These are phyloP conservation scores for Furcifer pardalis DNA, from an alignment of 2,797 vertebrate species.

Conservation along the genomic window DNA sequence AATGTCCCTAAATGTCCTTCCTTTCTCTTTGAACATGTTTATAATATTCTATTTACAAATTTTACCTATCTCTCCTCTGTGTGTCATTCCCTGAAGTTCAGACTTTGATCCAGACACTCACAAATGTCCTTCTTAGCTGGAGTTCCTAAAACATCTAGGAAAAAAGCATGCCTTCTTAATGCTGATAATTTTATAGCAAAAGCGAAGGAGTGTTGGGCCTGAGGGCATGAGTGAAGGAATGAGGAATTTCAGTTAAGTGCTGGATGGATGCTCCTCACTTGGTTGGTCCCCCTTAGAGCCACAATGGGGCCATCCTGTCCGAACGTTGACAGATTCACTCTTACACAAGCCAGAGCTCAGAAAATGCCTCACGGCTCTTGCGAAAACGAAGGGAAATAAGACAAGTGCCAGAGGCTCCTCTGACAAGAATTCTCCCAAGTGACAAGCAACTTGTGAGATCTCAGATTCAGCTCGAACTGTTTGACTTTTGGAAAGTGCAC, in stretches of 20 bases:
- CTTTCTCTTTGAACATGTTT: background rate
- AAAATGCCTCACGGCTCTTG: constrained; percentile 67
- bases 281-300: constrained; percentile 74
- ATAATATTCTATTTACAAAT: background rate
- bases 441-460: constrained; percentile 47
- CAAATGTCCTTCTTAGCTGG: constrained; percentile 23
- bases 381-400: constrained; percentile 27
- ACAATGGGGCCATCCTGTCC: constrained; percentile 73
- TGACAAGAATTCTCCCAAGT: constrained; percentile 64
- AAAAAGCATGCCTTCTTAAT: constrained; percentile 59
- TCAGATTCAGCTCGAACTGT: constrained; percentile 46
- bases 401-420: constrained; percentile 65
- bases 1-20: background rate
- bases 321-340: constrained; percentile 73
- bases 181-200: constrained; percentile 67
- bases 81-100: background rate
- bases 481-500: constrained; percentile 53
- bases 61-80: too few species aligned
- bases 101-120: constrained; percentile 11
- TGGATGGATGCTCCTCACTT: constrained; percentile 70
- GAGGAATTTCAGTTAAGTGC: constrained; percentile 70
- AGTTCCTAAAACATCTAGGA: constrained; percentile 47
- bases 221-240: constrained; percentile 64
- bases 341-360: constrained; percentile 83
- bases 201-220: constrained; percentile 69